Conservation (phyloP, 2,797 vertebrate species). For the Characodon lateralis region DNA sequence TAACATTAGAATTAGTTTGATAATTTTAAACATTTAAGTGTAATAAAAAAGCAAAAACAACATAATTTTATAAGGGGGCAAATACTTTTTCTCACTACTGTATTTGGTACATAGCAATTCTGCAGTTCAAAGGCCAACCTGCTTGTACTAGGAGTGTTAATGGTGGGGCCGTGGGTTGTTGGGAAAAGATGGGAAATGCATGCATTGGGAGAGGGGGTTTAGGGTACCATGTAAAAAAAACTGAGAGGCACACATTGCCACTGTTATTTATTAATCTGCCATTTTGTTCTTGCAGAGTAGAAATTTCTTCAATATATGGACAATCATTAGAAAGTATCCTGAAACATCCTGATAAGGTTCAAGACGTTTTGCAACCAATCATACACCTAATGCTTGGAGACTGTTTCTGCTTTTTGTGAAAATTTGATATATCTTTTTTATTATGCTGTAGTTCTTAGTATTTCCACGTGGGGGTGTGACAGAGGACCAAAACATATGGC, state of each 20-base stretch:
- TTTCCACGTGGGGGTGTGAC: conserved; percentile 68
- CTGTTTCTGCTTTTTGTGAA: not conserved
- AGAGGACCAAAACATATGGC: conserved; percentile 52
- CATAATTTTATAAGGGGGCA: too few relatives aligned
- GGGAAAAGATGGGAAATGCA: too few relatives aligned
- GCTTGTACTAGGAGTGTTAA: too few relatives aligned
- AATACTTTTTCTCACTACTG: not conserved
- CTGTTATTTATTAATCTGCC: not conserved
- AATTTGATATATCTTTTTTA: conserved; percentile 4
- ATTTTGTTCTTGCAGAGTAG: not conserved
- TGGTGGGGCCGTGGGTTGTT: too few relatives aligned
- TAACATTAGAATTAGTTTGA: too few relatives aligned
- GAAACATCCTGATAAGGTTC: not conserved
- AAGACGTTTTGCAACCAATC: not conserved
- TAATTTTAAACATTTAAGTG: not conserved
- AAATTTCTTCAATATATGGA: not conserved
- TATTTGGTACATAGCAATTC: not conserved
- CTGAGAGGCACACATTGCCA: not conserved
- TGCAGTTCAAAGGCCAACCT: too few relatives aligned
- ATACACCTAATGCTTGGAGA: not conserved
- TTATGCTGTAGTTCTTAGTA: conserved; percentile 60
- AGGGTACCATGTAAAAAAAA: not conserved
- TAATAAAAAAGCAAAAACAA: not conserved
- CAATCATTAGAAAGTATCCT: not conserved
- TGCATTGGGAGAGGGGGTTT: not conserved